phyloP scores from a whole-genome alignment of 92 coral and sea anemone species.

The Pocillopora grandis region DNA sequence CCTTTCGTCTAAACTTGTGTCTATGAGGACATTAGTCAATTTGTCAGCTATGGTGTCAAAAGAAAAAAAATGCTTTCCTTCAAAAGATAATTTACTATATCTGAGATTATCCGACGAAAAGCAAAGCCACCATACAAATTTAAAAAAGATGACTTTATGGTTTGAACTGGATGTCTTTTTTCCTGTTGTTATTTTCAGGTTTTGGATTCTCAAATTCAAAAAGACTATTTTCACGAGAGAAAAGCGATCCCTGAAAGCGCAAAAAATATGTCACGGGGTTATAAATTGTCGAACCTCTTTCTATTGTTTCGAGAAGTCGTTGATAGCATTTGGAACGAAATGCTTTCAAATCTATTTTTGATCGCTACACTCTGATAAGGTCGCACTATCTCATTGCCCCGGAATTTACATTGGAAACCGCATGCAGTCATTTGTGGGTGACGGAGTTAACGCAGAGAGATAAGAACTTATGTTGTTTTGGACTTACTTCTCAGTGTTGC shows the following conservation, averaged over 20 bases:
- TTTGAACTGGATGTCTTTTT: not conserved
- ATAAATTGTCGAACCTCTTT: not conserved
- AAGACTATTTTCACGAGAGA: not conserved
- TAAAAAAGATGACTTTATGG: not conserved
- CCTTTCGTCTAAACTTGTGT: conserved; percentile 12
- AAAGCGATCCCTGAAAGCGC: not conserved
- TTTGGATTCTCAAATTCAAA: not conserved
- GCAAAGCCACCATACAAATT: not conserved
- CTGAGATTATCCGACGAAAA: not conserved
- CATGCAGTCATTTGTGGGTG: not conserved
- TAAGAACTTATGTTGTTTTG: not conserved
- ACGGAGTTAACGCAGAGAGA: not conserved
- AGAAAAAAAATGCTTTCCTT: not conserved
- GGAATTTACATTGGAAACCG: not conserved
- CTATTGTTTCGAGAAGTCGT: not conserved
- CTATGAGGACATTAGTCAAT: conserved; percentile 11
- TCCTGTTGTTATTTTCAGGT: not conserved
- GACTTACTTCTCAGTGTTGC: not conserved
- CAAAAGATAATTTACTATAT: not conserved
- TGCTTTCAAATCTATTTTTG: not conserved
- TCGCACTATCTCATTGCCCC: not conserved
- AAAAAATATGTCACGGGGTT: not conserved
- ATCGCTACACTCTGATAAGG: not conserved
- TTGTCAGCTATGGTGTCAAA: conserved; percentile 17
- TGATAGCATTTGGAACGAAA: conserved; percentile 5